Percentiles rank a stretch among this genome's conserved stretches.
Evolutionary conservation across 1,140 invertebrate species (phyloP).

Genomic region (Diabrotica undecimpunctata): DNA sequence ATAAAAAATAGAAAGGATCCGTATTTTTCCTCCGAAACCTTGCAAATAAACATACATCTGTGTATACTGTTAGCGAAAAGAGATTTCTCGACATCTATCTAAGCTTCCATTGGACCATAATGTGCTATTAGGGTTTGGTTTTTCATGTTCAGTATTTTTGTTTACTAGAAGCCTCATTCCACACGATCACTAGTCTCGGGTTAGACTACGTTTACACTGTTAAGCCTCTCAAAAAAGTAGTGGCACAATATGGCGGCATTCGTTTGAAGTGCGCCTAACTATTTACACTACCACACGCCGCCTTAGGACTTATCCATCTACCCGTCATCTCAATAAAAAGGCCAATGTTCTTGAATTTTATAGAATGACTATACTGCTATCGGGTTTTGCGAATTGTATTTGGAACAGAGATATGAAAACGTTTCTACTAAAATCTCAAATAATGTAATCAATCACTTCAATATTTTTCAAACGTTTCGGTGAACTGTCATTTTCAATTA

Average conservation of each 20-base stretch:
- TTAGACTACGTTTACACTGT: conserved; percentile 44
- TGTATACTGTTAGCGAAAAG: too few relatives aligned
- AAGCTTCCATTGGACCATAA: conserved; percentile 14
- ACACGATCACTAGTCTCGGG: conserved; percentile 39
- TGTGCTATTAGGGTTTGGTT: conserved; percentile 20
- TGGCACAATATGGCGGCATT: conserved; percentile 28
- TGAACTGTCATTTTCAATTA: too few relatives aligned
- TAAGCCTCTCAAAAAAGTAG: conserved; percentile 33
- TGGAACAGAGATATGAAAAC: too few relatives aligned
- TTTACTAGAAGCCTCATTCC: conserved; percentile 47
- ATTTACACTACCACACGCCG: conserved; percentile 39
- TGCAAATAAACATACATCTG: too few relatives aligned
- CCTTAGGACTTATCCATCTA: conserved; percentile 33
- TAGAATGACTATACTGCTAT: too few relatives aligned
- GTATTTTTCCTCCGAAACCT: too few relatives aligned
- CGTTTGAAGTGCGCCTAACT: conserved; percentile 34
- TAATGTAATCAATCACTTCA: too few relatives aligned
- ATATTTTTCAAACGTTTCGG: too few relatives aligned
- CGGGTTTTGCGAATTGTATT: too few relatives aligned
- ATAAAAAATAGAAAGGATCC: too few relatives aligned
- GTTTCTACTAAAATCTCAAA: too few relatives aligned
- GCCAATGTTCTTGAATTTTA: too few relatives aligned
- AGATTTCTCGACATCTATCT: not conserved
- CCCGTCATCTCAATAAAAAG: not conserved
- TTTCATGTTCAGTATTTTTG: not conserved